These are phyloP conservation scores for Drosophila ironensis DNA, from an alignment of 1,140 invertebrate genomes.

Conservation along the genomic window DNA sequence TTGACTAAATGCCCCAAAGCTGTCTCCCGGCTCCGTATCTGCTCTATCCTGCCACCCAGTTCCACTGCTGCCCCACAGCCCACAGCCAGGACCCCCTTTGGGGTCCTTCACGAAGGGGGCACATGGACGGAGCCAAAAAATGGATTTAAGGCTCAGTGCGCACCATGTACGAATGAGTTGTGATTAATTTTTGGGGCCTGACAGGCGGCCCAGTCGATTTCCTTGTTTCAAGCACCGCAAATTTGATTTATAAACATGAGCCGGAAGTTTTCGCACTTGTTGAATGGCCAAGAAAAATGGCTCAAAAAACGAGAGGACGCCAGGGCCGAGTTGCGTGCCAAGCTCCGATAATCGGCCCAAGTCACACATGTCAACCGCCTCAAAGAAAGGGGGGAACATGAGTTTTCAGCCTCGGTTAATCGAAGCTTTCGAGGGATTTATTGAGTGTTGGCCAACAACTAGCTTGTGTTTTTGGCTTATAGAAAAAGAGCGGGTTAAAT, in stretches of 20 bases:
- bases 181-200: conserved; percentile 48
- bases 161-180: conserved; percentile 32
- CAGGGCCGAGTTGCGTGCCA: conserved; percentile 15
- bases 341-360: not conserved
- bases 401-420: not conserved
- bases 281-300: conserved; percentile 9
- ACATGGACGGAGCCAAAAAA: conserved; percentile 6
- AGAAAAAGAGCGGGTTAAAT: no score
- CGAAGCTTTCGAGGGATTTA: not conserved
- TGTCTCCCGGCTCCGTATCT: not conserved
- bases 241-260: conserved; percentile 67
- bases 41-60: not conserved
- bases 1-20: conserved; percentile 15
- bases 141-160: conserved; percentile 32
- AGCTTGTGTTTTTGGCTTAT: no score
- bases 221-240: conserved; percentile 20
- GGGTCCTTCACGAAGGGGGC: no score
- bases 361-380: conserved; percentile 31
- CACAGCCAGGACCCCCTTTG: not conserved
- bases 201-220: not conserved
- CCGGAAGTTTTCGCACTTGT: conserved; percentile 44
- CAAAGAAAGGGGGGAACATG: no score
- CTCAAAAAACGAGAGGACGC: not conserved
- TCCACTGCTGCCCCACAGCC: no score
- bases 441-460: no score